Base-by-base conservation (phyloP, 2,113 vertebrate species). In the Cryptomyrus ogoouensis region DNA sequence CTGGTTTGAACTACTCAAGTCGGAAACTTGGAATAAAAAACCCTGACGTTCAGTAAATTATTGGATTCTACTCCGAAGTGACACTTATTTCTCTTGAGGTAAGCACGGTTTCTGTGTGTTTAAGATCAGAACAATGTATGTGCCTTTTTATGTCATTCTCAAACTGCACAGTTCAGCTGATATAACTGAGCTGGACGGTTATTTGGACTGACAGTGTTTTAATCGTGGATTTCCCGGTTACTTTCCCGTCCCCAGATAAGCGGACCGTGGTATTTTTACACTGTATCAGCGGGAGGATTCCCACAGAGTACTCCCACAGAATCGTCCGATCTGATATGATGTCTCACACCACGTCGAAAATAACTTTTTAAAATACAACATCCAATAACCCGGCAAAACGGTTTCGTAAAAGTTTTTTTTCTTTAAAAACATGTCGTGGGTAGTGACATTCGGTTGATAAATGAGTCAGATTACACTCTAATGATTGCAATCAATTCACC, bases 361-460 rank as follows among this genome's bases (percentile, higher is more conserved):
- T 35, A n/a, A 35, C 39, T 44, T 80, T 83, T 89, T 80, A 77
- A 44, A 62, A 49, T 47, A 21, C 8, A 7, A 44, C 62, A 44
- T 62, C 46, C 35, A 53, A 21, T 56, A 56, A 19, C 31, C 92
- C 93, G 94, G 93, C 94, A 93, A 95, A 94, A 94, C 93, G 93
- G 5, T 17, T 21, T 83, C 93, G 94, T 94, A 94, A 94, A 94
- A 94, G 94, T 95, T 94, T 94, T 95, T 95, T 95, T 83, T 83
- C 19, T 83, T 83, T 83, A 83, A 83, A 35, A 21, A 94, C 94
- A 94, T 92, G 93, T 93, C 94, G 94, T 94, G 92, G 94, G 94
- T 93, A 94, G 92, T 91, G 92, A 94, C 93, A 94, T 94, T 94
- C 92, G 94, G 91, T 93, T 94, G 94, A 94, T 94, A 93, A 95